Evolutionary conservation across 23 tunicate species (phyloP), one percentile per base, ranked within the genome.

Genomic region (Phallusia fumigata): DNA sequence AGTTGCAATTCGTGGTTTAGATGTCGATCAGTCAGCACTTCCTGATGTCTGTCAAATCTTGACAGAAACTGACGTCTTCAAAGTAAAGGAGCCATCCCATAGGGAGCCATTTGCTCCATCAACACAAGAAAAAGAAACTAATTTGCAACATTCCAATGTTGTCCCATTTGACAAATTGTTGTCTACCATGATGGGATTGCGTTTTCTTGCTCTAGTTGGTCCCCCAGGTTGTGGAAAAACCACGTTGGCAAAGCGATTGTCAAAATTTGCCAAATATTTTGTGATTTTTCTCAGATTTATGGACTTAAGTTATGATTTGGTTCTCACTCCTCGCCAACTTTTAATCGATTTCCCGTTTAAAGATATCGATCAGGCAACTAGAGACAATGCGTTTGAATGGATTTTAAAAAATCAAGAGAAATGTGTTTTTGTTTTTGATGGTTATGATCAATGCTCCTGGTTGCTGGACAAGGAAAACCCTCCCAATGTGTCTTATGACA

Each of bases 381-480:
- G n/a, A n/a, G n/a, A n/a, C n/a, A n/a, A n/a, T n/a, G n/a, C n/a
- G n/a, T n/a, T n/a, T n/a, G n/a, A n/a, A n/a, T n/a, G n/a, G n/a
- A n/a, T n/a, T n/a, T n/a, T n/a, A n/a, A n/a, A n/a, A n/a, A n/a
- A n/a, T n/a, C n/a, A n/a, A n/a, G n/a, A n/a, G n/a, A n/a, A n/a
- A n/a, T n/a, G n/a, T n/a, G n/a, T n/a, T n/a, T n/a, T n/a, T n/a
- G n/a, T n/a, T n/a, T 30, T 81, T 58, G 84, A 81, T 40, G 84
- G 84, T 15, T 58, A 28, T 81, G 84, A 81, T 47, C 84, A 81
- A 81, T 40, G 75, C 5, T 75, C 58, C 47, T 81, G 84, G 84
- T 12, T 18, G 18, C 45, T 81, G n/a, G n/a, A n/a, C n/a, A n/a
- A n/a, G n/a, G n/a, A n/a, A n/a, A n/a, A n/a, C n/a, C n/a, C n/a